Evolutionary conservation across 2,113 vertebrate genomes (phyloP), one percentile per base, ranked within the genome.

Genomic region (Pygoscelis adeliae): DNA sequence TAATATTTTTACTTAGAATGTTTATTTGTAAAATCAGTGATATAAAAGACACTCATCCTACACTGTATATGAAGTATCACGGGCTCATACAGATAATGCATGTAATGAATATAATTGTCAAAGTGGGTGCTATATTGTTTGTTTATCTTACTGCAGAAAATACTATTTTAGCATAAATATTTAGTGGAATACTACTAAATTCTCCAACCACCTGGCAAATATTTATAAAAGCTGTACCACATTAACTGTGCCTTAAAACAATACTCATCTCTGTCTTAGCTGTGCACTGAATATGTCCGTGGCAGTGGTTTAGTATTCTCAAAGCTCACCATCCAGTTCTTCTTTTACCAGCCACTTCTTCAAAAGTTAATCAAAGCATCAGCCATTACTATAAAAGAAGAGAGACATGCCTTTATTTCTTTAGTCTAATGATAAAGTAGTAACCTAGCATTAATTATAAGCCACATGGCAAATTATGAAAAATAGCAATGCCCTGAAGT

Each of bases 231-330:
- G 29, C 4, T 21, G 34, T 47, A 29, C 9, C 34, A 18, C 10
- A 4, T 36, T 27, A 62, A 23, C 20, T 19, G 4, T n/a, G 6
- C 23, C 26, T 38, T 77, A 26, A 30, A 81, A 18, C 0, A 0
- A 25, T 10, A 52, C 9, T 18, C 7, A 21, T 49, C 29, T 27
- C 34, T 15, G 2, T 22, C 38, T 17, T 7, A 66, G 5, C 12
- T 32, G 11, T 29, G 4, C 27, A 4, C 20, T 16, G 14, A 81
- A 9, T 10, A 29, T 10, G 6, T 62, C 25, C 2, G 4, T 7
- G 9, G 20, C 38, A 71, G n/a, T 15, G 46, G 9, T 56, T 79
- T 46, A 53, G 30, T 38, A 42, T 55, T 69, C 80, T 65, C 40
- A 80, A 42, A 74, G 6, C 12, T 76, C 38, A 30, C 10, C 5